A percentile compares a stretch with the other conserved stretches of the same genome.
phyloP scores from a whole-genome alignment of 2,113 vertebrate genomes.

The Hemibagrus wyckioides region DNA sequence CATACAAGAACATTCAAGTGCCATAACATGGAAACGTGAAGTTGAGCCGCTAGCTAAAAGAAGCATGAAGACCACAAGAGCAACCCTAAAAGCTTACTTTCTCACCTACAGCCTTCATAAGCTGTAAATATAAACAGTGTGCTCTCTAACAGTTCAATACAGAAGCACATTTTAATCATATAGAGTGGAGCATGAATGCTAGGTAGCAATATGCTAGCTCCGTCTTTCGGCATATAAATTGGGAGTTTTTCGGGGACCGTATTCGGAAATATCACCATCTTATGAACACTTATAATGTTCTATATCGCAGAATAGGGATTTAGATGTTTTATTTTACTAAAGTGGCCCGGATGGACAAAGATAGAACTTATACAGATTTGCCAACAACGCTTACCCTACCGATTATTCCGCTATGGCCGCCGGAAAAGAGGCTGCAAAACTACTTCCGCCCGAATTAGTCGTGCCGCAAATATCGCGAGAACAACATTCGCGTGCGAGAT shows the following conservation, averaged over 20 bases:
- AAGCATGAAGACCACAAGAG: background rate
- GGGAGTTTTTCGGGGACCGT: background rate
- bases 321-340: background rate
- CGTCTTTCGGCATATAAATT: background rate
- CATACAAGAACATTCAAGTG: background rate
- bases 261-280: background rate
- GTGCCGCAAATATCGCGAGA: slow-evolving; percentile 73
- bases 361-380: slow-evolving; percentile 58
- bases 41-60: background rate
- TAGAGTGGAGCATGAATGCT: background rate
- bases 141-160: no score
- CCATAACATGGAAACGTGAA: background rate
- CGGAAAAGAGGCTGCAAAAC: slow-evolving; percentile 75
- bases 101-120: background rate
- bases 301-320: accelerated
- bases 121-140: background rate
- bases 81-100: no score
- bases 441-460: slow-evolving; percentile 76
- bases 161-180: background rate
- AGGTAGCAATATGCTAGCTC: slow-evolving; percentile 22
- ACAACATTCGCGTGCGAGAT: background rate
- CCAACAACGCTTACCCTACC: slow-evolving; percentile 75
- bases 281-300: accelerated
- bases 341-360: slow-evolving; percentile 69
- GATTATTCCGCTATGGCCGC: slow-evolving; percentile 73